Evolutionary conservation across 2,113 vertebrate species (phyloP), one percentile per base, ranked within the genome.

Genomic region (Xyrauchen texanus): DNA sequence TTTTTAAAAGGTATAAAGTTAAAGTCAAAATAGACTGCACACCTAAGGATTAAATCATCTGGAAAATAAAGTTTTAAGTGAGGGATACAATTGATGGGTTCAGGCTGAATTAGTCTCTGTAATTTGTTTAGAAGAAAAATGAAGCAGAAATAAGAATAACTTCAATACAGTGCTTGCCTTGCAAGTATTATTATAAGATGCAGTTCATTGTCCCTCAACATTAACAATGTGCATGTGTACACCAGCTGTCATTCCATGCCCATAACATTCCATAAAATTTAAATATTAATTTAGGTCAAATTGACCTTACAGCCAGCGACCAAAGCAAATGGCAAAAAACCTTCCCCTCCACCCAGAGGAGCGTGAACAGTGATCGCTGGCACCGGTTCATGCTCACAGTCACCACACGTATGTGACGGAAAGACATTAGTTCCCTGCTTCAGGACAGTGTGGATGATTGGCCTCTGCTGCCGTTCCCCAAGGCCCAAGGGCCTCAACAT

Each of bases 231-330:
- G 11, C 45, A 60, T 68, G 16, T 76, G 70, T 78, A 62, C 76
- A 75, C 81, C 81, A 81, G 81, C 71, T 81, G 78, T 81, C 84
- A 81, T 61, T n/a, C 58, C 21, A 61, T 47, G 58, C 70, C 68
- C 68, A 66, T 80, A 61, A 65, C 76, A 70, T 80, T 62, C 78
- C 69, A 69, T 65, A 60, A 63, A 83, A 83, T 83, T 77, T 81
- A 71, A 76, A 85, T 85, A 78, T 85, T 83, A 79, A 85, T 81
- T 85, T 74, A 81, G 81, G 81, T 81, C 81, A 85, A 85, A 83
- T 85, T 85, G 84, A 85, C 84, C 84, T 85, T 83, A 85, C 75
- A 81, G 84, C 65, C 69, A 85, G 78, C 65, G 75, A 83, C 69
- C 63, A 68, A 81, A 51, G 66, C 79, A 71, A 85, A 83, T 81